These are phyloP conservation scores for Kryphioiulus occultus DNA, from an alignment of 2,888 invertebrate species.

Conservation along the genomic window DNA sequence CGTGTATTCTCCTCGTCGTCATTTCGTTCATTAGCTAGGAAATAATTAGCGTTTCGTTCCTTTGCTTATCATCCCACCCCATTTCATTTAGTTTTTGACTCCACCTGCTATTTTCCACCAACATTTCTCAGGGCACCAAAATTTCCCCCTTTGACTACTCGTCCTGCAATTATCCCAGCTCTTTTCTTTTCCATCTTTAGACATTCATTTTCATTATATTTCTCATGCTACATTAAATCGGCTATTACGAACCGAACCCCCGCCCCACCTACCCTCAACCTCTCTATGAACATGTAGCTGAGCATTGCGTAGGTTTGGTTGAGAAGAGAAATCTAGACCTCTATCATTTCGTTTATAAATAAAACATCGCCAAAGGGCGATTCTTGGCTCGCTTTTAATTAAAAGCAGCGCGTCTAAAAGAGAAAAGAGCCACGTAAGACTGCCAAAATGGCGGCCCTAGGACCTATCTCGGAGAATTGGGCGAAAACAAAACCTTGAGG, in stretches of 20 bases:
- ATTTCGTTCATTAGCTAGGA: not conserved
- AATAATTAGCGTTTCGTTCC: not conserved
- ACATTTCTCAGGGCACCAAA: not conserved
- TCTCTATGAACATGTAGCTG: not conserved
- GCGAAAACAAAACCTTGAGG: too few species aligned
- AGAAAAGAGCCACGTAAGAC: not conserved
- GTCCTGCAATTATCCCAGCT: not conserved
- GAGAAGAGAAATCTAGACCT: not conserved
- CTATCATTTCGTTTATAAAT: not conserved
- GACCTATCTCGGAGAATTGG: too few species aligned
- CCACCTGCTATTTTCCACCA: not conserved
- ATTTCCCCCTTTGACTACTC: not conserved
- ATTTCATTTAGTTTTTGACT: not conserved
- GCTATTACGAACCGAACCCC: not conserved
- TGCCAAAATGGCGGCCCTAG: too few species aligned
- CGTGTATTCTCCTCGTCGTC: not conserved
- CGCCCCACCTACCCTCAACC: not conserved
- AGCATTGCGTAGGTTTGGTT: not conserved
- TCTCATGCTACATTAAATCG: slow-evolving; percentile 23
- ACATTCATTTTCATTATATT: slow-evolving; percentile 16
- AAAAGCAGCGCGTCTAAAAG: not conserved
- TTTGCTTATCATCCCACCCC: not conserved
- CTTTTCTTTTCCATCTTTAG: slow-evolving; percentile 1
- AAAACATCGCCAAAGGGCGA: not conserved
- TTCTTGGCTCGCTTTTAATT: not conserved